Conservation (phyloP, 2,113 vertebrate genomes). For the Naja naja region DNA sequence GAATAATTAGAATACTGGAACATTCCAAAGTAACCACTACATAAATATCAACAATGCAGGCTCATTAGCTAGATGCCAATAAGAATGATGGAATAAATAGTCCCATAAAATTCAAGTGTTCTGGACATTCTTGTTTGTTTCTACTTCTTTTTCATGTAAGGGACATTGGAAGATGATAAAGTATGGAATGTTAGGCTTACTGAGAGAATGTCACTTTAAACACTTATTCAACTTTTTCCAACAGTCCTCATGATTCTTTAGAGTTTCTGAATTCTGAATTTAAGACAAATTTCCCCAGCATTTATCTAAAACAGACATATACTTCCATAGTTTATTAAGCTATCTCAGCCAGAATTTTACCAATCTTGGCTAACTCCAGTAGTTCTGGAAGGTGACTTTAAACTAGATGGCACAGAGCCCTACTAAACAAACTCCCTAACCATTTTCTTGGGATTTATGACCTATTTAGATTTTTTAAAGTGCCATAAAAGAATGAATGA, state of each 20-base stretch:
- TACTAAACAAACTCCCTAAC: background rate
- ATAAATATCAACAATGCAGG: slow-evolving; percentile 28
- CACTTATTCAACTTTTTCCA: background rate
- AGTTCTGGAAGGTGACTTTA: background rate
- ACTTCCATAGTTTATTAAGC: background rate
- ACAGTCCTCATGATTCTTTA: background rate
- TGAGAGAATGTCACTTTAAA: background rate
- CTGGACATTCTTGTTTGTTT: slow-evolving; percentile 1
- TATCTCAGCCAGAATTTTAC: background rate
- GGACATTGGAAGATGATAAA: background rate
- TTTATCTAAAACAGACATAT: background rate
- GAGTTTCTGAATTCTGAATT: background rate
- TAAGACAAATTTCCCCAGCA: background rate
- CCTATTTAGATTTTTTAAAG: background rate
- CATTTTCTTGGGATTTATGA: background rate
- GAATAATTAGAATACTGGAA: slow-evolving; percentile 41
- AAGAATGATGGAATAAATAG: background rate
- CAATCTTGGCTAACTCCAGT: background rate
- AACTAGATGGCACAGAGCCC: background rate
- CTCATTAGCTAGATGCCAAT: slow-evolving; percentile 16
- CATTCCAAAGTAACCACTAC: slow-evolving; percentile 36
- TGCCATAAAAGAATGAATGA: background rate
- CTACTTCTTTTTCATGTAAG: slow-evolving; percentile 11
- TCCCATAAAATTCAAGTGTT: slow-evolving; percentile 23
- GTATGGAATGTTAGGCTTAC: background rate